Base-by-base conservation (phyloP, 1,140 invertebrate species). In the Scaptomyza graminum region DNA sequence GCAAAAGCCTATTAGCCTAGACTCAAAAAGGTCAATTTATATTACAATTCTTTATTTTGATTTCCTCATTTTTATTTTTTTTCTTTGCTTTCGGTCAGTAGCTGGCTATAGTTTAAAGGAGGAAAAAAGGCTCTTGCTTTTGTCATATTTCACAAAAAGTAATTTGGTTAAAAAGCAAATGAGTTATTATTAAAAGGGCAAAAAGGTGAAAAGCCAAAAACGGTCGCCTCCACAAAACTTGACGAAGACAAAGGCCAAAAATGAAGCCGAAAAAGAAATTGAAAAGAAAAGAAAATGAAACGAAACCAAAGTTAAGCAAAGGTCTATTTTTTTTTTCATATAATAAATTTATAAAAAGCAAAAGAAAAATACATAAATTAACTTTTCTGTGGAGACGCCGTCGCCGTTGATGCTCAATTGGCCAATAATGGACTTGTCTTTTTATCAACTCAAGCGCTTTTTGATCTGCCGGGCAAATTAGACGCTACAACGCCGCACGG, bases 371-470 rank as follows among this genome's bases (percentile, higher is more conserved):
- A 18, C 50, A 70, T 64, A 71, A 68, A 72, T 72, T 67, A 72
- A 18, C 49, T 60, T 34, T 49, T 44, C 34, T n/a, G 13, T 22
- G 4, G n/a, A 3, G 11, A 15, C 3, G n/a, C 8, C 9, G 15
- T 5, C 4, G 43, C 15, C 31, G 34, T n/a, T 39, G 22, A 15
- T 22, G 73, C 67, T 69, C 80, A 84, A 81, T 84, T 83, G 74
- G 57, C 68, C 69, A 81, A 78, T 85, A 85, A 85, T 85, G 74
- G 69, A 85, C 77, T 62, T 49, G 62, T 62, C 62, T 54, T 62
- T 50, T 81, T 81, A 85, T 87, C 77, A 85, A 85, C 74, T 87
- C 69, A 74, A 80, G n/a, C 50, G 65, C 74, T 74, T 85, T 85
- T 85, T 85, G 81, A 85, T 87, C 81, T 81, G 64, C 31, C 62